phyloP scores from a whole-genome alignment of 2,113 vertebrate genomes.

The Rhabdomys dilectus region DNA sequence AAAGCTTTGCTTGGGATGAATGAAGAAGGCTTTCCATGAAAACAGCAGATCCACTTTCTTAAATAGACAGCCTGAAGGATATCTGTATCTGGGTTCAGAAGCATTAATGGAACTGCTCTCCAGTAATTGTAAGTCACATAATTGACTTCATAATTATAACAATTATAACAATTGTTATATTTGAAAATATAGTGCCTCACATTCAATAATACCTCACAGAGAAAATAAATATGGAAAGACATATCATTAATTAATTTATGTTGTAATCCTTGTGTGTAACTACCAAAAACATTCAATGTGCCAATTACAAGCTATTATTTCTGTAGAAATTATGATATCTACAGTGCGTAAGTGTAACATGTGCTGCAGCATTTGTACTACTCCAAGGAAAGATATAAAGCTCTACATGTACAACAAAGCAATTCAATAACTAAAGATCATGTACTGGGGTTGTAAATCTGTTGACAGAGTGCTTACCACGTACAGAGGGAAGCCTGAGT shows the following conservation, averaged over 20 bases:
- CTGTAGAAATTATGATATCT: background rate
- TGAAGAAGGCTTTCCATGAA: background rate
- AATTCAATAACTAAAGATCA: background rate
- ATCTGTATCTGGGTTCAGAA: background rate
- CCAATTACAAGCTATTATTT: background rate
- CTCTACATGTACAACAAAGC: background rate
- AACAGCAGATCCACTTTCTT: background rate
- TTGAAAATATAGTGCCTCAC: slow-evolving; percentile 26
- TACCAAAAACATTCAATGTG: background rate
- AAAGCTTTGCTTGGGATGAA: background rate
- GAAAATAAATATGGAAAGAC: slow-evolving; percentile 28
- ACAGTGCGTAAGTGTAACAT: background rate
- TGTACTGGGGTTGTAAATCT: background rate
- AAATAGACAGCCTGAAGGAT: background rate
- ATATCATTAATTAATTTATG: slow-evolving; percentile 20
- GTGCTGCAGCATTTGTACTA: background rate
- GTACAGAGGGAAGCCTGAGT: background rate
- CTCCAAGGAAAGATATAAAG: background rate
- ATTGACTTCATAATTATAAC: background rate
- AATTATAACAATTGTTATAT: background rate
- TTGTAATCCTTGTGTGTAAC: slow-evolving; percentile 11
- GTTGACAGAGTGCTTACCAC: background rate
- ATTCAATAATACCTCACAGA: slow-evolving; percentile 32
- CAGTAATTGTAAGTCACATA: background rate
- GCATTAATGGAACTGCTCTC: background rate